Conservation (phyloP, 2,113 vertebrate species). For the Sorex araneus region DNA sequence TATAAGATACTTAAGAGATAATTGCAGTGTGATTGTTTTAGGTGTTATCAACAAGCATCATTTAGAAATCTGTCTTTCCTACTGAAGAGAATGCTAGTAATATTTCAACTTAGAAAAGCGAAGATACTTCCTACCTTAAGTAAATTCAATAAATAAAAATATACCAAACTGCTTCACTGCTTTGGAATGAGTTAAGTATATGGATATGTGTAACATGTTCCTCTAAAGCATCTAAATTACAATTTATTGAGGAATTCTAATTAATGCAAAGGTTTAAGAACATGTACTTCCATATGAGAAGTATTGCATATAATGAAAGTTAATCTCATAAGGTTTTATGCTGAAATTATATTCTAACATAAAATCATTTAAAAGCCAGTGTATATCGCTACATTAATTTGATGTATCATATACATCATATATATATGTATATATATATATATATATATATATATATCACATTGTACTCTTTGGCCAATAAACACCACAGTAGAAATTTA, state of each 20-base stretch:
- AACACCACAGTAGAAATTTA: conserved; percentile 28
- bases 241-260: conserved; percentile 37
- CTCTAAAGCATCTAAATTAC: not conserved
- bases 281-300: conserved; percentile 28
- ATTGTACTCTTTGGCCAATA: not conserved
- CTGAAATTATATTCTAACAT: conserved; percentile 12
- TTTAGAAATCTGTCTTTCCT: not conserved
- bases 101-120: not conserved
- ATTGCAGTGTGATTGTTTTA: not conserved
- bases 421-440: not conserved
- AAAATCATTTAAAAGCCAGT: conserved; percentile 50
- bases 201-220: not conserved
- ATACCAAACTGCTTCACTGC: not conserved
- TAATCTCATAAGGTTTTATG: conserved; percentile 9
- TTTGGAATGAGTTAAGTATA: not conserved
- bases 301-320: not conserved
- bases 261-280: conserved; percentile 48
- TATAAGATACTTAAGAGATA: not conserved
- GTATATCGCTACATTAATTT: conserved; percentile 41
- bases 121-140: too few relatives aligned
- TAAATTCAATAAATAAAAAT: not conserved
- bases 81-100: not conserved
- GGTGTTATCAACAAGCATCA: not conserved
- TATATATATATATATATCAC: not conserved
- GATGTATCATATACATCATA: not conserved